A percentile compares a stretch with the other conserved stretches of the same genome.
Evolutionary conservation across 2,113 vertebrate species (phyloP).

Genomic region (Plecturocebus donacophilus): DNA sequence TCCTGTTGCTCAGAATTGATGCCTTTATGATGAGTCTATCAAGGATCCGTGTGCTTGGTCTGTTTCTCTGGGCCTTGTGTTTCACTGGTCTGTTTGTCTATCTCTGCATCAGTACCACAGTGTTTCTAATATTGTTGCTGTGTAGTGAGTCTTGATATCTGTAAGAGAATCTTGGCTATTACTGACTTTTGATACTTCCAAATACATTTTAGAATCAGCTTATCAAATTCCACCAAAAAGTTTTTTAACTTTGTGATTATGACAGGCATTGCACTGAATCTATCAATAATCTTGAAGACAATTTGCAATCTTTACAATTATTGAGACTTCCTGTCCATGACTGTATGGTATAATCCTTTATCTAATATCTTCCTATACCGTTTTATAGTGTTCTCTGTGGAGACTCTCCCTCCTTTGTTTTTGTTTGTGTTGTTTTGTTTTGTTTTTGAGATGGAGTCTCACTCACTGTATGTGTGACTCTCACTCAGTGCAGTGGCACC

Average conservation of each 20-base stretch:
- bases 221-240: neutral
- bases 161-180: neutral
- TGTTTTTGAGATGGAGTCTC: too few relatives aligned
- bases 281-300: neutral
- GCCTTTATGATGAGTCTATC: neutral
- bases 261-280: neutral
- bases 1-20: neutral
- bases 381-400: neutral
- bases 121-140: neutral
- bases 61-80: neutral
- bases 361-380: neutral
- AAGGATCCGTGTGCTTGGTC: neutral
- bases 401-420: neutral
- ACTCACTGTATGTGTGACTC: too few relatives aligned
- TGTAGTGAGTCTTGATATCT: neutral
- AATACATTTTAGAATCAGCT: neutral
- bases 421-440: neutral
- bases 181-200: neutral
- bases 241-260: neutral
- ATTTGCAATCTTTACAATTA: neutral
- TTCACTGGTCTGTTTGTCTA: neutral
- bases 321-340: neutral
- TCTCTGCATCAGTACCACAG: neutral
- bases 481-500: too few relatives aligned
- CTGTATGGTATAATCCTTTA: neutral